Evolutionary conservation across 2,797 vertebrate genomes (phyloP), one percentile per base, ranked within the genome.

Genomic region (Urophycis tenuis): DNA sequence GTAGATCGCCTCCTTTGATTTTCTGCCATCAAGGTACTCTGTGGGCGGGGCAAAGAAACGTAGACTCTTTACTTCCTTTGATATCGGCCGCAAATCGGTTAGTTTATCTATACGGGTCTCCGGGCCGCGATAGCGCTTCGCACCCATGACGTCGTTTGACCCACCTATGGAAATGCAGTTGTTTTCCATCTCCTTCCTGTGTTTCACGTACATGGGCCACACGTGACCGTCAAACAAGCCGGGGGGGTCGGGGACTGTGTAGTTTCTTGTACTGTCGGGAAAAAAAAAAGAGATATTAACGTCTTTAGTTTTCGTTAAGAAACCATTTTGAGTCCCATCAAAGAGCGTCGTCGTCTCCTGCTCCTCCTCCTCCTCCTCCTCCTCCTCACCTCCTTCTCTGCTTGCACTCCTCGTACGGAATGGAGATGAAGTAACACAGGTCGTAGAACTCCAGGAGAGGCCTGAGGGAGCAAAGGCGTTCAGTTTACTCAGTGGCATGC

Each of bases 181-280:
- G 35, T 90, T 90, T 80, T 96, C 96, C 97, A 98, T 98, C 86
- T 95, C 93, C 15, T 85, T 93, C 87, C 92, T 93, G 88, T 98
- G 95, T 41, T 92, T 98, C 34, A 95, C 84, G 88, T 97, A 99
- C 97, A 97, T 98, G 86, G 97, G 97, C 96, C 96, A 98, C 17
- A 98, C 97, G 0, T 98, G 97, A 39, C 96, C 95, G 0, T 99
- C 95, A 0, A 98, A 99, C 85, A 98, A 94, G 69, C 95, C 95
- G 0, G 94, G 94, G 0, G 97, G 95, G 80, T 98, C 97, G 0
- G 96, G 96, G 22, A 98, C 90, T 0, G 90, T 90, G 90, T 98
- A 99, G 8, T 77, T 94, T 69, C 96, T 93, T 0, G 92, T 96
- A 36, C 97, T 99, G 85, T 64, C 77, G 75, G 75, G n/a, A 67